Conservation (phyloP, 2,113 vertebrate species). For the Anolis sagrei region DNA sequence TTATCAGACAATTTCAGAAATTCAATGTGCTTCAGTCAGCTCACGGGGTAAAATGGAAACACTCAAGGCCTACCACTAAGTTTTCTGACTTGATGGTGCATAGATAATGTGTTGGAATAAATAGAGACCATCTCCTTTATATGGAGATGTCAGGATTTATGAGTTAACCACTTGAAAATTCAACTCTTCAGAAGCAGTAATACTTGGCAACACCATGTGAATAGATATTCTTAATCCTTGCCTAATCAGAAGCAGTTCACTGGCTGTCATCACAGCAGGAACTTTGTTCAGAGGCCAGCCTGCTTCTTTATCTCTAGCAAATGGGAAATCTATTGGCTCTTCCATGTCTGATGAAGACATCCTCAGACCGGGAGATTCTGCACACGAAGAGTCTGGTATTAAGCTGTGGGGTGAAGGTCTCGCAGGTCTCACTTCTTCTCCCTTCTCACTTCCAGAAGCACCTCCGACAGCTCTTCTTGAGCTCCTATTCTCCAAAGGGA, state of each 20-base stretch:
- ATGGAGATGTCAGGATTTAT: not conserved
- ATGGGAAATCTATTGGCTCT: not conserved
- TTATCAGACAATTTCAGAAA: too few species aligned
- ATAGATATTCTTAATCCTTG: slow-evolving; percentile 56
- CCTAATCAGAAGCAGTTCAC: slow-evolving; percentile 78
- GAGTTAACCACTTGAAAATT: not conserved
- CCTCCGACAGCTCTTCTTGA: slow-evolving; percentile 21
- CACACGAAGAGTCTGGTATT: slow-evolving; percentile 10
- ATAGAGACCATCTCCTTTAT: not conserved
- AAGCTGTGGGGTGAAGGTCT: not conserved
- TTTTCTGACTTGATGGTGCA: not conserved
- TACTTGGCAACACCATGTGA: not conserved
- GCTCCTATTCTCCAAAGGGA: not conserved
- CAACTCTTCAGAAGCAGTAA: not conserved
- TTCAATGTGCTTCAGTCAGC: too few species aligned
- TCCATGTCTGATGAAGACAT: fast-evolving
- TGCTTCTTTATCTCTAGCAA: slow-evolving; percentile 29
- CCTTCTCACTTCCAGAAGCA: not conserved
- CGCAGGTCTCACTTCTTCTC: not conserved
- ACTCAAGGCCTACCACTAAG: not conserved
- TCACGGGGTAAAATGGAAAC: too few species aligned
- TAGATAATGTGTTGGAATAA: not conserved
- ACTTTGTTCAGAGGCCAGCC: slow-evolving; percentile 62
- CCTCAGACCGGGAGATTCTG: not conserved
- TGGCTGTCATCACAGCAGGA: slow-evolving; percentile 73